Conservation (phyloP, 2,113 vertebrate genomes). For the Semnornis frantzii region DNA sequence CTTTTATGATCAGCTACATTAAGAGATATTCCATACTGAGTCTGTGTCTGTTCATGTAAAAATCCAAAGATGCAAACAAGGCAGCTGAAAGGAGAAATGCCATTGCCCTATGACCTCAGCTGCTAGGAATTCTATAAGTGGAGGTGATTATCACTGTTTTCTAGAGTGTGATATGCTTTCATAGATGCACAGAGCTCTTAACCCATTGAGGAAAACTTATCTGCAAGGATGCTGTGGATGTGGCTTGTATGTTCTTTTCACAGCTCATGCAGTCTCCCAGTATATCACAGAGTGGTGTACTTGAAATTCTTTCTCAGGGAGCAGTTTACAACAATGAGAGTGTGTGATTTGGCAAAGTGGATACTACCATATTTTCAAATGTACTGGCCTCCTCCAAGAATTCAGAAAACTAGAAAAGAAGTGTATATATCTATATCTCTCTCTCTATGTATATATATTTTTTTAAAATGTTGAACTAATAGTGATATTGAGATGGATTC, state of each 20-base stretch:
- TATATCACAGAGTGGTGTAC: not conserved
- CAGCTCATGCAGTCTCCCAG: fast-evolving
- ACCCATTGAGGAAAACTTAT: not conserved
- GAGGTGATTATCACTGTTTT: not conserved
- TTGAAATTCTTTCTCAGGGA: not conserved
- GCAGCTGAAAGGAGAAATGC: not conserved
- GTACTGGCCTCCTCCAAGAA: not conserved
- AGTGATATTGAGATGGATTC: not conserved
- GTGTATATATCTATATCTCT: not conserved
- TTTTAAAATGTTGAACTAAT: not conserved
- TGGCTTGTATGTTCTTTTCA: not conserved
- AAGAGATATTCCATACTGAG: not conserved
- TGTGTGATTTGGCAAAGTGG: not conserved
- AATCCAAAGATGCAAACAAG: not conserved
- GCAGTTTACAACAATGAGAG: not conserved
- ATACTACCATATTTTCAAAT: not conserved
- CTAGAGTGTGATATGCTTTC: not conserved
- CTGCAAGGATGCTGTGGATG: not conserved
- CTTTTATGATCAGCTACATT: not conserved
- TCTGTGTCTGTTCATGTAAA: not conserved
- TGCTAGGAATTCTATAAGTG: not conserved
- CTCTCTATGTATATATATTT: not conserved
- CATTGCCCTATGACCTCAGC: not conserved
- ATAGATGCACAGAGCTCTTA: not conserved
- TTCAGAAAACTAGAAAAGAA: not conserved